phyloP scores from a whole-genome alignment of 1,140 invertebrate genomes.

The Solenopsis invicta region DNA sequence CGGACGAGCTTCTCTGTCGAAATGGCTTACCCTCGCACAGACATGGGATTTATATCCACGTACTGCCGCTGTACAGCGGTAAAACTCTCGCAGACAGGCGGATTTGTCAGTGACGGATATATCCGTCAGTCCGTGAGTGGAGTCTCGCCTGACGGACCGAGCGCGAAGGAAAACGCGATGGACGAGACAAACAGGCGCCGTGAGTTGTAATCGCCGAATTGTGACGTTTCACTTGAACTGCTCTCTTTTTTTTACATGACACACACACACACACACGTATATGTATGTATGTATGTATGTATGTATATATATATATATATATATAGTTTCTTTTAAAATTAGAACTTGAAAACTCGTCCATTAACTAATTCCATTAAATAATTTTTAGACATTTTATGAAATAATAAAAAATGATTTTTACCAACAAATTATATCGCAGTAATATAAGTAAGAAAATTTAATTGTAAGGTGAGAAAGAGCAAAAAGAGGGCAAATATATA shows the following conservation, averaged over 20 bases:
- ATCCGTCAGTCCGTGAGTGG: constrained; percentile 65
- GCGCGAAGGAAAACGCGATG: constrained; percentile 54
- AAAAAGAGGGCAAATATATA: background rate
- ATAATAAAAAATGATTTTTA: background rate
- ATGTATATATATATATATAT: background rate
- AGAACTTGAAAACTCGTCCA: background rate
- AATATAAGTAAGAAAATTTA: background rate
- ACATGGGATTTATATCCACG: constrained; percentile 70
- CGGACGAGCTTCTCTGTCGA: constrained; percentile 46
- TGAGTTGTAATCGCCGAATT: constrained; percentile 17
- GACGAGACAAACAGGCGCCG: constrained; percentile 32
- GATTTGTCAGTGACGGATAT: constrained; percentile 78
- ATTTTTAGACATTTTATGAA: background rate
- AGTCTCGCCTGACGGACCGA: constrained; percentile 20
- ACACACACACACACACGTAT: no score
- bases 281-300: no score
- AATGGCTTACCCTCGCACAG: constrained; percentile 67
- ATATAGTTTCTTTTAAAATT: constrained; percentile 4
- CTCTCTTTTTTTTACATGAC: background rate
- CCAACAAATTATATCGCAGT: background rate
- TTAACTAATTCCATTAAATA: background rate
- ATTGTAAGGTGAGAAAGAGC: background rate
- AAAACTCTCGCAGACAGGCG: constrained; percentile 77
- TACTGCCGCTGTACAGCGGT: constrained; percentile 62
- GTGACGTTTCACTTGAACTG: constrained; percentile 24